Evolutionary conservation across 1,140 invertebrate species (phyloP).

Genomic region (Antheraea mylitta): DNA sequence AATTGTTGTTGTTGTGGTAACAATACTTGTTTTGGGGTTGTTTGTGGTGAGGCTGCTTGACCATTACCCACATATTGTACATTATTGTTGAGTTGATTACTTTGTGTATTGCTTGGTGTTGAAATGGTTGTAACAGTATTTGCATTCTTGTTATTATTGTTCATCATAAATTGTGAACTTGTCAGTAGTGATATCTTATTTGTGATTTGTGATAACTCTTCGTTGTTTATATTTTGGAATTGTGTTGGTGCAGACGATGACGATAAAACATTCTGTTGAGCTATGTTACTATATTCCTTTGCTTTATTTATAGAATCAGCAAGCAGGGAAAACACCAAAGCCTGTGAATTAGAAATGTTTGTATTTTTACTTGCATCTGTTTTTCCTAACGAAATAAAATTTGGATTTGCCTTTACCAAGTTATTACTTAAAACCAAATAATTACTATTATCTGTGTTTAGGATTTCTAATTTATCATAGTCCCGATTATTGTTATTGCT

Average conservation of each 20-base stretch:
- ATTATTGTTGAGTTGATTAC: slow-evolving; percentile 14
- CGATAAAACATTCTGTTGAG: slow-evolving; percentile 41
- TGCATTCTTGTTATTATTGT: slow-evolving; percentile 29
- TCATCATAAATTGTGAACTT: slow-evolving; percentile 50
- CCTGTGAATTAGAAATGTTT: slow-evolving; percentile 69
- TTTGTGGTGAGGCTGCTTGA: not conserved
- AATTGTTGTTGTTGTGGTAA: slow-evolving; percentile 20
- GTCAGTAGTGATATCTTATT: slow-evolving; percentile 59
- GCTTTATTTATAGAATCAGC: slow-evolving; percentile 65
- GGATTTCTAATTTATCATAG: slow-evolving; percentile 58
- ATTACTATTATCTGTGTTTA: slow-evolving; percentile 64
- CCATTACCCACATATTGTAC: not conserved
- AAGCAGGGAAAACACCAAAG: slow-evolving; percentile 63
- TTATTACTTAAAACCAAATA: slow-evolving; percentile 64
- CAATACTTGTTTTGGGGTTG: not conserved
- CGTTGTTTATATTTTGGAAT: slow-evolving; percentile 39
- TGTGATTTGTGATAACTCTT: slow-evolving; percentile 48
- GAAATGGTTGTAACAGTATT: slow-evolving; percentile 19
- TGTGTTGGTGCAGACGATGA: slow-evolving; percentile 28
- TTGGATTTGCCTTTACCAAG: slow-evolving; percentile 27
- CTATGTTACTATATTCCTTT: slow-evolving; percentile 58
- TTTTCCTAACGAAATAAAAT: slow-evolving; percentile 56
- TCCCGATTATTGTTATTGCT: slow-evolving; percentile 41
- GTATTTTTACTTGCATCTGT: slow-evolving; percentile 50
- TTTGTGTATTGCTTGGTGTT: slow-evolving; percentile 9